Conservation (phyloP, 1,140 invertebrate genomes). For the Chironomus tepperi region DNA sequence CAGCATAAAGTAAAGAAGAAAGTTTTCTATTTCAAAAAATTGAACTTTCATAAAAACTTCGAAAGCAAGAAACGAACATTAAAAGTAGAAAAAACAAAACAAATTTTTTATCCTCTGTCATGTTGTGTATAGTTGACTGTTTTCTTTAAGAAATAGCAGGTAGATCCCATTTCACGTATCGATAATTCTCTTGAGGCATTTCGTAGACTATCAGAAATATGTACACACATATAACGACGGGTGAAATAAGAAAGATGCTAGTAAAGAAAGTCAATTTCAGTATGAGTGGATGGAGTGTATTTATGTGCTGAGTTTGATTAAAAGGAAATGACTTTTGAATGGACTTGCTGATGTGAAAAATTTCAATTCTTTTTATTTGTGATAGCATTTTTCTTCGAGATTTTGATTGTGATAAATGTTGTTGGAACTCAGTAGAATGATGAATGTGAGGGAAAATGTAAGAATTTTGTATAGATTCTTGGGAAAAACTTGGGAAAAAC, state of each 20-base stretch:
- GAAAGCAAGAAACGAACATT: background rate
- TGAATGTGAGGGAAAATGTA: too few species aligned
- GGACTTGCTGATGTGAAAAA: too few species aligned
- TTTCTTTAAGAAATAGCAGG: background rate
- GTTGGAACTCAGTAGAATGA: too few species aligned
- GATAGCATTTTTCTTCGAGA: too few species aligned
- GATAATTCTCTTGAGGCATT: background rate
- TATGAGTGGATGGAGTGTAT: too few species aligned
- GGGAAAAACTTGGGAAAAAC: too few species aligned
- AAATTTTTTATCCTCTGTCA: background rate
- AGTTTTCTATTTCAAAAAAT: conserved; percentile 2
- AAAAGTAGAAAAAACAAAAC: background rate
- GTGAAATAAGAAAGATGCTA: background rate
- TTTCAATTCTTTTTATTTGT: too few species aligned
- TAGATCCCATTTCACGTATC: background rate
- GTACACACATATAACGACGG: background rate
- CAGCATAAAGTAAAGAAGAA: background rate
- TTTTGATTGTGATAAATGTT: too few species aligned
- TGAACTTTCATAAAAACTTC: background rate
- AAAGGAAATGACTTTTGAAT: too few species aligned
- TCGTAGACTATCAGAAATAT: background rate
- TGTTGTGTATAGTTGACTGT: background rate
- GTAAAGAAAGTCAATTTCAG: too few species aligned
- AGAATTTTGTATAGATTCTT: too few species aligned
- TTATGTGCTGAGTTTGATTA: too few species aligned